A percentile compares a stretch with the other conserved stretches of the same genome.
phyloP scores from a whole-genome alignment of 2,888 invertebrate species.

The Latrodectus hesperus region DNA sequence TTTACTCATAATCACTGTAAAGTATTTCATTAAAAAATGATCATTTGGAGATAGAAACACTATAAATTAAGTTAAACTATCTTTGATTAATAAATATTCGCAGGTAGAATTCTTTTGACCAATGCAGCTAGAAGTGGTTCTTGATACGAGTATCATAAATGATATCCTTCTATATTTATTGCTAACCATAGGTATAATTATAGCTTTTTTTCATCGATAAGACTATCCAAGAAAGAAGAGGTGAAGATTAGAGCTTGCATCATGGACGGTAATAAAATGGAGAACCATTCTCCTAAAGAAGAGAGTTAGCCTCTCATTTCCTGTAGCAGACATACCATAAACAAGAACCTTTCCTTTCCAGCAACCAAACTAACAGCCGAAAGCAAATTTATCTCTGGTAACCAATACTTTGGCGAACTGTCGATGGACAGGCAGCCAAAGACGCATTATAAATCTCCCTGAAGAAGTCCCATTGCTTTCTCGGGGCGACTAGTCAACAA shows the following conservation, averaged over 20 bases:
- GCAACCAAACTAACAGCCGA: slow-evolving; percentile 31
- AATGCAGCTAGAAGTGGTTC: too few species aligned
- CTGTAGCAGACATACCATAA: slow-evolving; percentile 39
- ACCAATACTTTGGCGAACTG: slow-evolving; percentile 50
- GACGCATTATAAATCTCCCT: slow-evolving; percentile 27
- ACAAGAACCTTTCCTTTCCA: slow-evolving; percentile 41
- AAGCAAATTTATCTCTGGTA: slow-evolving; percentile 48
- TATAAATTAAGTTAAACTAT: too few species aligned
- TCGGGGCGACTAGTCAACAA: slow-evolving; percentile 8
- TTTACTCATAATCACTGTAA: too few species aligned
- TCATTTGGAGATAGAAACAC: too few species aligned
- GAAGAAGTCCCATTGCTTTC: not conserved
- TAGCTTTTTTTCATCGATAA: not conserved
- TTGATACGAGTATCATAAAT: too few species aligned
- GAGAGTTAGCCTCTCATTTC: slow-evolving; percentile 5
- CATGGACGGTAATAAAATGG: slow-evolving; percentile 22
- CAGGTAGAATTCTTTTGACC: too few species aligned
- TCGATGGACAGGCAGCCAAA: slow-evolving; percentile 23
- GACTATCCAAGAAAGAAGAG: not conserved
- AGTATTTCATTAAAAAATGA: too few species aligned
- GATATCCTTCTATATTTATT: too few species aligned
- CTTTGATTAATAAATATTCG: too few species aligned
- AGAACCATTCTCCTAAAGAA: slow-evolving; percentile 1
- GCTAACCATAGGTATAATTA: not conserved
- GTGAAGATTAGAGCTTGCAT: not conserved